phyloP scores from a whole-genome alignment of 2,888 invertebrate genomes.

The Apamea monoglypha region DNA sequence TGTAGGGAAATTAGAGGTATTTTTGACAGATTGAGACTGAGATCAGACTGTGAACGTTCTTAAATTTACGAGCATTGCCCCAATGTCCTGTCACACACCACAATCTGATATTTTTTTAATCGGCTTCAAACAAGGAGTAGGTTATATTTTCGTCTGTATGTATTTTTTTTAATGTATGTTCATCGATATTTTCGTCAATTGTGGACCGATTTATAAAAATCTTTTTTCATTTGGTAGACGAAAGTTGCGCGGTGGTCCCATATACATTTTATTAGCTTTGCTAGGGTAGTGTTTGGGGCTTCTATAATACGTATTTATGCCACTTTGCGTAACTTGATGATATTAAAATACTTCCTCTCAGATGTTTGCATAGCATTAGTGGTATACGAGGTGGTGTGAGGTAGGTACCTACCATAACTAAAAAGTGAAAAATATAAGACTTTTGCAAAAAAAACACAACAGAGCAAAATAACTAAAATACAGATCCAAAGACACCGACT shows the following conservation, averaged over 20 bases:
- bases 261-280: background rate
- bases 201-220: too few relatives aligned
- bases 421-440: background rate
- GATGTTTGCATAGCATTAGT: background rate
- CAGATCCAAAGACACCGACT: background rate
- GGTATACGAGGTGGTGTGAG: too few relatives aligned
- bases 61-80: too few relatives aligned
- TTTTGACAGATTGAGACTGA: too few relatives aligned
- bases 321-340: background rate
- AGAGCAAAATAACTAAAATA: background rate
- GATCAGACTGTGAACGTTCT: too few relatives aligned
- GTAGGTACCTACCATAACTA: background rate
- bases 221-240: too few relatives aligned
- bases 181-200: too few relatives aligned
- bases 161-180: too few relatives aligned
- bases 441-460: too few relatives aligned
- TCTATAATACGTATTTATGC: background rate
- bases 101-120: background rate
- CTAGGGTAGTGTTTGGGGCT: background rate
- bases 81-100: background rate
- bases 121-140: background rate
- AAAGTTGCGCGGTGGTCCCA: background rate
- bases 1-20: too few relatives aligned
- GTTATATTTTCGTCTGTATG: background rate
- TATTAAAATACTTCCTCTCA: background rate